phyloP scores from a whole-genome alignment of 2,888 invertebrate species.

The Cryptosula pallasiana region DNA sequence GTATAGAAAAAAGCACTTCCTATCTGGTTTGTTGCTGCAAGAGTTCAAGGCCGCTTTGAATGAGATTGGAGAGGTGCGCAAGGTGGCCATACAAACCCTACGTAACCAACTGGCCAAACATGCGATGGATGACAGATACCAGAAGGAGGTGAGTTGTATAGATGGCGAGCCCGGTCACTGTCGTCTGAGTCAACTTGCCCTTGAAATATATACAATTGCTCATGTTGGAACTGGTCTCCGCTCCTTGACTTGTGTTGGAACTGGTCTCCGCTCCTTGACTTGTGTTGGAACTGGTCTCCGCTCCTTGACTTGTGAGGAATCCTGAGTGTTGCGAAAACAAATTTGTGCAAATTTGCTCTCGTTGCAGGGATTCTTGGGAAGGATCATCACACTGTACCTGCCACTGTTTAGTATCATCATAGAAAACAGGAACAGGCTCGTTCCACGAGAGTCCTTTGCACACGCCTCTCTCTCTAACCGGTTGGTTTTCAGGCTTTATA shows the following conservation, averaged over 20 bases:
- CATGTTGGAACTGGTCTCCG: no score
- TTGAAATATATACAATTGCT: no score
- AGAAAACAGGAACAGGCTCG: conserved; percentile 76
- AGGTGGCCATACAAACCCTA: conserved; percentile 71
- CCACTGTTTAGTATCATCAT: conserved; percentile 83
- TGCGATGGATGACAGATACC: conserved; percentile 84
- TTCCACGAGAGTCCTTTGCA: conserved; percentile 50
- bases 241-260: no score
- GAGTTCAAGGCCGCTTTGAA: conserved; percentile 81
- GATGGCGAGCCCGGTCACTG: no score
- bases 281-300: no score
- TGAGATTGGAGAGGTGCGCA: conserved; percentile 76
- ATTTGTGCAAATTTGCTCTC: no score
- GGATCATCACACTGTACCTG: conserved; percentile 83
- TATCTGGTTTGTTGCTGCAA: conserved; percentile 78
- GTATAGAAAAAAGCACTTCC: conserved; percentile 85
- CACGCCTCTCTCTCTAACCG: conserved; percentile 25
- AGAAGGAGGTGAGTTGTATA: conserved; percentile 61
- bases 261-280: no score
- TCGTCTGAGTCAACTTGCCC: no score
- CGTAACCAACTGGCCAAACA: conserved; percentile 88
- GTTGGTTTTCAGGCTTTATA: no score
- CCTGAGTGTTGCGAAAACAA: no score
- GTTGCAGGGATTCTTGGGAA: conserved; percentile 64
- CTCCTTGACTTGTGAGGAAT: no score